These are phyloP conservation scores for Oryzias celebensis DNA, from an alignment of 2,113 vertebrate genomes.

Conservation along the genomic window DNA sequence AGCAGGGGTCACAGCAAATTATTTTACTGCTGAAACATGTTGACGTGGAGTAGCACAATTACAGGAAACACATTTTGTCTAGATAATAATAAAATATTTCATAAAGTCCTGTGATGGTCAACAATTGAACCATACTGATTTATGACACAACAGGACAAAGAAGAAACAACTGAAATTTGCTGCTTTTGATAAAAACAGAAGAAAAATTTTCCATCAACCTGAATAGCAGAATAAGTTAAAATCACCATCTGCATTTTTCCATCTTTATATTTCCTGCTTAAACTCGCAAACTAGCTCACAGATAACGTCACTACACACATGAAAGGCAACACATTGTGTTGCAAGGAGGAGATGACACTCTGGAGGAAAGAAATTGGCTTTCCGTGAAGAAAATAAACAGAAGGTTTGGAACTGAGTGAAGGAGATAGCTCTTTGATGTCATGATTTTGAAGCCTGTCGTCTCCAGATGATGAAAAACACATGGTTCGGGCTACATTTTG, in stretches of 20 bases:
- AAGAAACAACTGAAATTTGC: not conserved
- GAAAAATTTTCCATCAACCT: too few species aligned
- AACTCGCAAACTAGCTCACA: not conserved
- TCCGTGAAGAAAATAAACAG: constrained; percentile 37
- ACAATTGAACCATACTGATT: constrained; percentile 27
- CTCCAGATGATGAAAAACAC: not conserved
- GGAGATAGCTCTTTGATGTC: constrained; percentile 36
- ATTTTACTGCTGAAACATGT: constrained; percentile 37
- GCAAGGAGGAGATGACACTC: constrained; percentile 25
- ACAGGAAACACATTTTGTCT: not conserved
- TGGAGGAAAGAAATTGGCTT: constrained; percentile 8
- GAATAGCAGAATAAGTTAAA: constrained; percentile 27
- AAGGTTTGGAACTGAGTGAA: constrained; percentile 23
- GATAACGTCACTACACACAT: constrained; percentile 4
- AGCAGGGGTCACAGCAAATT: constrained; percentile 15
- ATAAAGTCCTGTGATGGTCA: constrained; percentile 24
- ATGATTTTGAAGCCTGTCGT: constrained; percentile 6
- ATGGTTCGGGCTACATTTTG: not conserved
- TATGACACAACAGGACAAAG: constrained; percentile 6
- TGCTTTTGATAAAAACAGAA: too few species aligned
- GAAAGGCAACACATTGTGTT: not conserved
- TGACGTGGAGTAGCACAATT: constrained; percentile 9
- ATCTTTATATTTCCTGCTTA: not conserved
- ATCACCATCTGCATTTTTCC: constrained; percentile 10
- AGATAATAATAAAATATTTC: too few species aligned